These are phyloP conservation scores for Gadopsis bispinosus DNA, from an alignment of 2,797 vertebrate species.

Conservation along the genomic window DNA sequence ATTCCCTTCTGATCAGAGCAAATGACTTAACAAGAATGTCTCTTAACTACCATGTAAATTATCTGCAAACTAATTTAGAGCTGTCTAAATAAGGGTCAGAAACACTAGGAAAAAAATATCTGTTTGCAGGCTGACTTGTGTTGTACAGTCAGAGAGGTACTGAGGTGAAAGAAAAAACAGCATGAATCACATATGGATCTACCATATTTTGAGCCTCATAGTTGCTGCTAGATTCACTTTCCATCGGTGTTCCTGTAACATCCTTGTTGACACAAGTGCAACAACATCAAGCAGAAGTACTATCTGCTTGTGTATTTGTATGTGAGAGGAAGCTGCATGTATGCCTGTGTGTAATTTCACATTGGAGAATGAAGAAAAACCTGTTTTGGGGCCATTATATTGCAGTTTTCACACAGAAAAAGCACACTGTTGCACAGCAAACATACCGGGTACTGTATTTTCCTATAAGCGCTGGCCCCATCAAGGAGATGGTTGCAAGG, in stretches of 20 bases:
- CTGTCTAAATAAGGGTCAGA: slow-evolving; percentile 3
- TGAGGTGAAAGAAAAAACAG: not conserved
- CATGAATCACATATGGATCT: not conserved
- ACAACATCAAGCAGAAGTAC: slow-evolving; percentile 46
- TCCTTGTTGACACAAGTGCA: slow-evolving; percentile 19
- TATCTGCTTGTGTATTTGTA: slow-evolving; percentile 2
- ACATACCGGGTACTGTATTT: slow-evolving; percentile 85
- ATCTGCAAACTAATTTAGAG: slow-evolving; percentile 2
- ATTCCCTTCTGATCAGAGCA: not conserved
- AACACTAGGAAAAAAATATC: not conserved
- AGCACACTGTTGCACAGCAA: not conserved
- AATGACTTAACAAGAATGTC: not conserved
- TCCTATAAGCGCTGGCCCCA: slow-evolving; percentile 84
- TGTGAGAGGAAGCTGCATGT: slow-evolving; percentile 54
- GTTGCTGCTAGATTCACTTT: not conserved
- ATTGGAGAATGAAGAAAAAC: slow-evolving; percentile 16
- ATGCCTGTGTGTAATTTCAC: slow-evolving; percentile 19
- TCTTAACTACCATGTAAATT: slow-evolving; percentile 4
- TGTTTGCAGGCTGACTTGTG: not conserved
- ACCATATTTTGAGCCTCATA: not conserved
- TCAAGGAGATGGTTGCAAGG: slow-evolving; percentile 87
- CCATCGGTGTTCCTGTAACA: slow-evolving; percentile 14
- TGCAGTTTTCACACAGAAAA: slow-evolving; percentile 14
- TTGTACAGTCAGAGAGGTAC: not conserved
- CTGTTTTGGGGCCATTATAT: slow-evolving; percentile 2